phyloP scores from a whole-genome alignment of 2,797 vertebrate genomes.

The Notamacropus eugenii region DNA sequence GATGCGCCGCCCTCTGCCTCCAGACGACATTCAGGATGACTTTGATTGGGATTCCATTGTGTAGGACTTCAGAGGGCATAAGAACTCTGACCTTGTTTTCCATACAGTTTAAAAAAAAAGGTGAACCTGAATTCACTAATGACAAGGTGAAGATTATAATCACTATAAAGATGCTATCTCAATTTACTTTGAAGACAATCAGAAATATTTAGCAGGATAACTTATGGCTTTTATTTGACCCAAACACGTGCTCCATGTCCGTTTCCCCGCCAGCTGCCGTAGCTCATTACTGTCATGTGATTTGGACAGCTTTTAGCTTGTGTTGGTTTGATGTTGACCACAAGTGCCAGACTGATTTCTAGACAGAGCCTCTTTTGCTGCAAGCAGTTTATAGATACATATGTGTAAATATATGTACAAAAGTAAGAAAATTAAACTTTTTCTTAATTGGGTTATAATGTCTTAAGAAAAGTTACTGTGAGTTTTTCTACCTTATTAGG shows the following conservation, averaged over 20 bases:
- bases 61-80: slow-evolving; percentile 81
- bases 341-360: slow-evolving; percentile 88
- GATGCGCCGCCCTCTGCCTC: slow-evolving; percentile 91
- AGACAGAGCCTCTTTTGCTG: slow-evolving; percentile 87
- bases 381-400: slow-evolving; percentile 78
- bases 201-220: slow-evolving; percentile 89
- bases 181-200: slow-evolving; percentile 95
- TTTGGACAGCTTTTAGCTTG: slow-evolving; percentile 89
- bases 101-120: slow-evolving; percentile 80
- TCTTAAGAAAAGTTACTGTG: slow-evolving; percentile 75
- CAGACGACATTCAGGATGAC: slow-evolving; percentile 95
- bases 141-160: slow-evolving; percentile 78
- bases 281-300: slow-evolving; percentile 89
- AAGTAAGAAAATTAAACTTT: slow-evolving; percentile 70
- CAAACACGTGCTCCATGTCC: slow-evolving; percentile 85
- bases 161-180: slow-evolving; percentile 83
- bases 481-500: slow-evolving; percentile 76
- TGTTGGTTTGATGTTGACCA: slow-evolving; percentile 89
- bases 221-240: slow-evolving; percentile 88
- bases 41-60: slow-evolving; percentile 98
- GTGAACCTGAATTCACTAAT: slow-evolving; percentile 82
- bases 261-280: slow-evolving; percentile 85
- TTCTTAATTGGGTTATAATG: slow-evolving; percentile 76
- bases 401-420: slow-evolving; percentile 79
- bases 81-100: slow-evolving; percentile 72